Evolutionary conservation across 2,888 invertebrate species (phyloP).

Genomic region (Cryptophagus acutangulus): DNA sequence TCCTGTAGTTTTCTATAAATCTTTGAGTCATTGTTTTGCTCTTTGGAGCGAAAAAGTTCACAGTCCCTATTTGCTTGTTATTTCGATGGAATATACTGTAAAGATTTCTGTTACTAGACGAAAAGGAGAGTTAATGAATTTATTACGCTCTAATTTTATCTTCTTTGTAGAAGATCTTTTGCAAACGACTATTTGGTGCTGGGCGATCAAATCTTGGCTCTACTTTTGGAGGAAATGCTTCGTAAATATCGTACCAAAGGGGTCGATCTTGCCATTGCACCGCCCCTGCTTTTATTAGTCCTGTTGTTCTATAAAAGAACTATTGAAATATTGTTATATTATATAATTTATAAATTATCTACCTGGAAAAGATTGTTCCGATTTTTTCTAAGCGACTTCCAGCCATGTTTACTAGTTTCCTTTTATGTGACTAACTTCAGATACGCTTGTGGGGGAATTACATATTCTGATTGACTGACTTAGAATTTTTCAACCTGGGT

Average conservation of each 20-base stretch:
- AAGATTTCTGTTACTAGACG: conserved; percentile 22
- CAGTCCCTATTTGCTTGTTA: conserved; percentile 52
- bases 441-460: no score
- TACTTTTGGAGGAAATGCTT: conserved; percentile 80
- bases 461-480: no score
- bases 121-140: background rate
- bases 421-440: no score
- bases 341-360: conserved; percentile 25
- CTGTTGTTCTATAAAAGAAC: conserved; percentile 60
- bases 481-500: no score
- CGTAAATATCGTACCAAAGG: conserved; percentile 89
- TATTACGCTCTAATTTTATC: conserved; percentile 80
- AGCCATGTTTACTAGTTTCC: conserved; percentile 27
- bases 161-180: conserved; percentile 75
- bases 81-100: conserved; percentile 64
- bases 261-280: conserved; percentile 79
- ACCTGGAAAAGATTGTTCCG: conserved; percentile 69
- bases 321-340: background rate
- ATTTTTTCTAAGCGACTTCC: conserved; percentile 61
- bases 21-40: conserved; percentile 56
- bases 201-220: conserved; percentile 75
- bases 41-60: conserved; percentile 53
- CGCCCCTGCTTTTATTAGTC: conserved; percentile 74
- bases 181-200: conserved; percentile 57
- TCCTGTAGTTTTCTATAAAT: conserved; percentile 59